A percentile compares a stretch with the other conserved stretches of the same genome.
Evolutionary conservation across 2,888 invertebrate genomes (phyloP).

Genomic region (Trilocha varians): DNA sequence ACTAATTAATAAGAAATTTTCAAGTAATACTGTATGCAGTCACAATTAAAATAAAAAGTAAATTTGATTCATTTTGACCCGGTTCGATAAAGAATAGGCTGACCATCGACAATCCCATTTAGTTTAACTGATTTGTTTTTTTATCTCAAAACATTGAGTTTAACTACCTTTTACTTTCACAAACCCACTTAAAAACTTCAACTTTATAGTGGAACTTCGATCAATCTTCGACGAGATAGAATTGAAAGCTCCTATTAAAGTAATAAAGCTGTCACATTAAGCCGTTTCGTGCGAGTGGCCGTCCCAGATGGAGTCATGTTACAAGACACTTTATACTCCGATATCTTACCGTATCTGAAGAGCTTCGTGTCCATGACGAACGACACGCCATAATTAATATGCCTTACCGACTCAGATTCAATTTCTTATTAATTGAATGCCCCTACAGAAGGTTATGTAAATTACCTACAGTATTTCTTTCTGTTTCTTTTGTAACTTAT

Average conservation of each 20-base stretch:
- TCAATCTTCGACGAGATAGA: not conserved
- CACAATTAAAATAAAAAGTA: too few relatives aligned
- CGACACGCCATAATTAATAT: conserved; percentile 10
- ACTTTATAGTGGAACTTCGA: not conserved
- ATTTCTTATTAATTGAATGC: not conserved
- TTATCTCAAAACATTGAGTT: too few relatives aligned
- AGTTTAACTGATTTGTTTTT: too few relatives aligned
- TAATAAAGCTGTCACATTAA: conserved; percentile 21
- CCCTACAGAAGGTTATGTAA: too few relatives aligned
- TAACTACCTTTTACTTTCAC: not conserved
- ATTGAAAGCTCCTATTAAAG: not conserved
- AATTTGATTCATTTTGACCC: too few relatives aligned
- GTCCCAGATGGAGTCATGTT: conserved; percentile 25
- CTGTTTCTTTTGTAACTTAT: too few relatives aligned
- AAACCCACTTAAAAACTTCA: conserved; percentile 1
- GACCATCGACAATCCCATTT: too few relatives aligned
- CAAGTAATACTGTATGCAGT: too few relatives aligned
- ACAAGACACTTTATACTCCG: conserved; percentile 31
- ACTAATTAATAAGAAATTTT: too few relatives aligned
- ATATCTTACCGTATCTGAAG: conserved; percentile 29
- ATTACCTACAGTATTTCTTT: too few relatives aligned
- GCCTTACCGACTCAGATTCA: not conserved
- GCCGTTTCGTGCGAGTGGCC: conserved; percentile 22
- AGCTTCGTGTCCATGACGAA: conserved; percentile 23
- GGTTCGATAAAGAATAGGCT: too few relatives aligned